These are phyloP conservation scores for Drosophila navojoa DNA, from an alignment of 1,140 invertebrate genomes.

Conservation along the genomic window DNA sequence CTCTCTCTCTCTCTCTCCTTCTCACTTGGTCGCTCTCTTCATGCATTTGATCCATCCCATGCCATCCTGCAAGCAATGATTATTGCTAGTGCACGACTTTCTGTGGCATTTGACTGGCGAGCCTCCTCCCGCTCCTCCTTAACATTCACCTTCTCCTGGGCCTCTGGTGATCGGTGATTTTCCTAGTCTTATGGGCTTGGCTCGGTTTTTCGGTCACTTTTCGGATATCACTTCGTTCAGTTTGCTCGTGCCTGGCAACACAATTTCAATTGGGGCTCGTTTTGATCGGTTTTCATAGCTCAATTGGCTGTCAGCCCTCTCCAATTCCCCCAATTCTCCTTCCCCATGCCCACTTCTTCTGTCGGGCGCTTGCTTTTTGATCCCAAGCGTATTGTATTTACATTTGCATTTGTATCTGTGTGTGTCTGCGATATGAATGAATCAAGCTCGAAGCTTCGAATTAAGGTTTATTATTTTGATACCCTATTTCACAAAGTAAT, in stretches of 20 bases:
- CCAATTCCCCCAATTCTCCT: background rate
- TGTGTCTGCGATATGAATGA: constrained; percentile 60
- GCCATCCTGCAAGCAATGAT: constrained; percentile 60
- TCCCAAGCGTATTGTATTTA: constrained; percentile 32
- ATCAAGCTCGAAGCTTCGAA: constrained; percentile 76
- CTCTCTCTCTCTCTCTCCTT: background rate
- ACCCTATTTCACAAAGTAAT: background rate
- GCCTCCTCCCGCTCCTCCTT: constrained; percentile 19
- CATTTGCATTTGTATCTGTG: constrained; percentile 7
- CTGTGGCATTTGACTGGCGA: constrained; percentile 67
- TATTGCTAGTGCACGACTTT: constrained; percentile 77
- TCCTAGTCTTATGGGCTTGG: constrained; percentile 37
- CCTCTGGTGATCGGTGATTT: constrained; percentile 30
- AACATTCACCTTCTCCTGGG: constrained; percentile 9
- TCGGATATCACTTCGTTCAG: constrained; percentile 63
- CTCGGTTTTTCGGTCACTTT: constrained; percentile 47
- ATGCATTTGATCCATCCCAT: constrained; percentile 7
- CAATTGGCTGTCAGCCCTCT: constrained; percentile 55
- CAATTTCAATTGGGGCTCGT: constrained; percentile 65
- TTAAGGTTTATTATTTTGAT: constrained; percentile 78
- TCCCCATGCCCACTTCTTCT: background rate
- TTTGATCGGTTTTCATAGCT: constrained; percentile 76
- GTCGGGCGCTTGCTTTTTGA: constrained; percentile 27
- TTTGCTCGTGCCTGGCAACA: constrained; percentile 64
- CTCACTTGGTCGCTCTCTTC: constrained; percentile 1